These are phyloP conservation scores for Portunus trituberculatus DNA, from an alignment of 1,140 invertebrate species.

Conservation along the genomic window DNA sequence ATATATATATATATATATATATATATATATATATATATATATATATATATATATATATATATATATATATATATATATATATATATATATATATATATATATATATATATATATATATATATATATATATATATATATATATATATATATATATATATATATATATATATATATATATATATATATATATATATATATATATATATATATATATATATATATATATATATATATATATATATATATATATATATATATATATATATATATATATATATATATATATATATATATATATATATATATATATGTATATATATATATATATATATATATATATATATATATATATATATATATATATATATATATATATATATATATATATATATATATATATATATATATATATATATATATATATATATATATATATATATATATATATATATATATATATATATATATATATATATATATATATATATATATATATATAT, in stretches of 20 bases:
- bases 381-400: not conserved
- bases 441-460: not conserved
- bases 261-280: too few species aligned
- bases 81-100: not conserved
- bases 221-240: slow-evolving; percentile 12
- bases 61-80: slow-evolving; percentile 6
- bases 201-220: slow-evolving; percentile 7
- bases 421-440: too few species aligned
- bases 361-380: slow-evolving; percentile 21
- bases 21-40: not conserved
- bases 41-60: not conserved
- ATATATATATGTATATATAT: not conserved
- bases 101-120: not conserved
- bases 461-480: not conserved
- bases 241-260: not conserved
- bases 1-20: too few species aligned
- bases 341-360: not conserved
- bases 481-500: not conserved
- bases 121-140: too few species aligned
- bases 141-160: too few species aligned
- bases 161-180: not conserved
- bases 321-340: not conserved
- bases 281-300: too few species aligned
- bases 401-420: too few species aligned
- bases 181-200: not conserved